phyloP scores from a whole-genome alignment of 2,797 vertebrate genomes.

The Chloroceryle inda region DNA sequence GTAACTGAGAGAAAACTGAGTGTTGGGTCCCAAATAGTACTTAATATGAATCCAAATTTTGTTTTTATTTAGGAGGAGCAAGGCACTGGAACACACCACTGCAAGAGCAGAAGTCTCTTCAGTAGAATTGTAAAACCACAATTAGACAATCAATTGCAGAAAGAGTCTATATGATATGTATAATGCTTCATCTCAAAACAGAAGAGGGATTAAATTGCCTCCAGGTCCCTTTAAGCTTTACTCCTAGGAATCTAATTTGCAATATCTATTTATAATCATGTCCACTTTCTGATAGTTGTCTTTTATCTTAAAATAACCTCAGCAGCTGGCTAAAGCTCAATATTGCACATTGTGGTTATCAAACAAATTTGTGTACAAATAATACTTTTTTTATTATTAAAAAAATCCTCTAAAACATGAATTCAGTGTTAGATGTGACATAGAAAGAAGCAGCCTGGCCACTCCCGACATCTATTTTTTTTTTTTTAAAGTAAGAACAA shows the following conservation, averaged over 20 bases:
- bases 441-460: background rate
- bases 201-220: background rate
- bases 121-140: background rate
- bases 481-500: slow-evolving; percentile 5
- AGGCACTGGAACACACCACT: background rate
- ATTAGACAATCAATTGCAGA: background rate
- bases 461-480: background rate
- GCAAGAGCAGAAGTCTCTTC: background rate
- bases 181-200: background rate
- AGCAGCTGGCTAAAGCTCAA: background rate
- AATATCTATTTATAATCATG: background rate
- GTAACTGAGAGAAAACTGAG: background rate
- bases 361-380: background rate
- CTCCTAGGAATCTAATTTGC: background rate
- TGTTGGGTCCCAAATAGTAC: background rate
- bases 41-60: background rate
- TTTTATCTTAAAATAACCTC: background rate
- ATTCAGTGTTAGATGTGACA: background rate
- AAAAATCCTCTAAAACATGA: background rate
- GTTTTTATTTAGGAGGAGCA: background rate
- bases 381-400: background rate
- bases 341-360: background rate
- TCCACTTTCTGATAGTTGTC: background rate
- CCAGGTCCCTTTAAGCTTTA: background rate
- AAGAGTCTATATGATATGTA: background rate